These are phyloP conservation scores for Diaprepes abbreviatus DNA, from an alignment of 2,888 invertebrate species.

Conservation along the genomic window DNA sequence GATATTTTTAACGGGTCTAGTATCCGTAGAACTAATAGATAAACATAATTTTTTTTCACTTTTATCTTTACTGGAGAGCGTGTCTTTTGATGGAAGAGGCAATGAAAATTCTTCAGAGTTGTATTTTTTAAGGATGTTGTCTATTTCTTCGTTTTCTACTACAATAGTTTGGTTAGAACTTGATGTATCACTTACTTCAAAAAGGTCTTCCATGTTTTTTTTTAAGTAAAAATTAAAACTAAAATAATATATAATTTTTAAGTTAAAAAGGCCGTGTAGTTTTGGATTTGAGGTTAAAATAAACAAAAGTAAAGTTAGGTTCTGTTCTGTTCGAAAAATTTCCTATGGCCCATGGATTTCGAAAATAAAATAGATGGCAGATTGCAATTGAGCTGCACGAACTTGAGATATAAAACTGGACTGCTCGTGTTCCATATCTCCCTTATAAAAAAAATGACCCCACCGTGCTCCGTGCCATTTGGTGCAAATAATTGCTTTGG, in stretches of 20 bases:
- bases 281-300: constrained; percentile 12
- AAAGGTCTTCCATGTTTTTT: background rate
- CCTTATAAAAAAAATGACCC: no score
- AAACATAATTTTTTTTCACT: background rate
- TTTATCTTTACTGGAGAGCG: background rate
- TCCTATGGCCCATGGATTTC: no score
- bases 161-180: constrained; percentile 35
- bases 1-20: constrained; percentile 7
- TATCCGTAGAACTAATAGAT: background rate
- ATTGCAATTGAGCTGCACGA: no score
- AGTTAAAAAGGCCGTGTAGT: no score
- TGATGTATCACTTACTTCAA: constrained; percentile 32
- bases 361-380: no score
- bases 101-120: background rate
- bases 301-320: constrained; percentile 1
- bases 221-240: background rate
- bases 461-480: no score
- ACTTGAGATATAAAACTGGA: no score
- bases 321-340: no score
- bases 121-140: constrained; percentile 29
- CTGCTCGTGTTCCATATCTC: no score
- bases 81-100: background rate
- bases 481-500: no score
- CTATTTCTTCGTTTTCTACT: constrained; percentile 26
- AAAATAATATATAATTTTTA: background rate